phyloP scores from a whole-genome alignment of 2,797 vertebrate genomes.

The Lepus oiostolus region DNA sequence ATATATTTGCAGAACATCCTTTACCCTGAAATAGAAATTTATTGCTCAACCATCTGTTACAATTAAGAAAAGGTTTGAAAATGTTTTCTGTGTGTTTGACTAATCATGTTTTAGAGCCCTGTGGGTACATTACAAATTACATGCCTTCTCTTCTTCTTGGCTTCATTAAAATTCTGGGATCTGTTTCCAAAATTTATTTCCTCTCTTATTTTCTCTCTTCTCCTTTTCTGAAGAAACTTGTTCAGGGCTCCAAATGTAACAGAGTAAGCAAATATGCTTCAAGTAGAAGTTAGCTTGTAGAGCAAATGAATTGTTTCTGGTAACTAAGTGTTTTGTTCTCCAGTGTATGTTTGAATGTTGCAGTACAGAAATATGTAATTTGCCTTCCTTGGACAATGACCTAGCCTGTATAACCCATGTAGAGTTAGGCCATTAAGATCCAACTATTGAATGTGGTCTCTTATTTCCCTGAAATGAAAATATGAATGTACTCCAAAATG shows the following conservation, averaged over 20 bases:
- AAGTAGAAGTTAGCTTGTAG: background rate
- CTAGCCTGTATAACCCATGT: background rate
- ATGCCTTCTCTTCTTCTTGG: conserved; percentile 62
- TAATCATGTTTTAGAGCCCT: conserved; percentile 78
- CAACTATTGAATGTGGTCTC: background rate
- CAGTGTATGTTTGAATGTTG: background rate
- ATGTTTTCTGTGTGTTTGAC: conserved; percentile 78
- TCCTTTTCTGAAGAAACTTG: conserved; percentile 61
- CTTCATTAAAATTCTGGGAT: conserved; percentile 67
- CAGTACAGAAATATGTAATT: conserved; percentile 1
- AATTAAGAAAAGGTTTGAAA: conserved; percentile 79
- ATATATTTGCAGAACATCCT: conserved; percentile 69
- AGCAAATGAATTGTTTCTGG: background rate
- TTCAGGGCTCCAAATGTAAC: background rate
- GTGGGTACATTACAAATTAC: conserved; percentile 73
- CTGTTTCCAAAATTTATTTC: conserved; percentile 37
- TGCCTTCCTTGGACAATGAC: background rate
- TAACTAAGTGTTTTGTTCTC: background rate
- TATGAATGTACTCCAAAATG: no score
- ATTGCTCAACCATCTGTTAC: conserved; percentile 83
- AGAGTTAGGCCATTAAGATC: background rate
- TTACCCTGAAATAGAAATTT: conserved; percentile 80
- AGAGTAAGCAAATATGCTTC: conserved; percentile 44
- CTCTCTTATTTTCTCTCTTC: conserved; percentile 8
- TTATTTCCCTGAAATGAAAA: background rate